phyloP scores from a whole-genome alignment of 2,797 vertebrate genomes.

The Sphenopsis melanotis region DNA sequence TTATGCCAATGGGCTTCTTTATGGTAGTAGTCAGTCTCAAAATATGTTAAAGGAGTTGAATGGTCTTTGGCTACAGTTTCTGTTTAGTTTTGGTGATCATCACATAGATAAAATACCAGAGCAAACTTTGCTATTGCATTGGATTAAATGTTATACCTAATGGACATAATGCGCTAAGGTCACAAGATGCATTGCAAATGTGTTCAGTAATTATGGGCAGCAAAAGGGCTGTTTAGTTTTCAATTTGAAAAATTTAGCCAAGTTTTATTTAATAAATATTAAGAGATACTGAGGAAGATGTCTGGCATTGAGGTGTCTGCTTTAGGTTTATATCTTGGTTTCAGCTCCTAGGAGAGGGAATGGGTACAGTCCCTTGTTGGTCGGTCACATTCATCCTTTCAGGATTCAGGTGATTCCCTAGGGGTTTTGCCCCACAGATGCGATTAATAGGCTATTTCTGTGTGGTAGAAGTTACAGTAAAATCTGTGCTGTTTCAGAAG shows the following conservation, averaged over 20 bases:
- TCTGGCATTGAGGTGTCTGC: neutral
- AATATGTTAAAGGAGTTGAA: neutral
- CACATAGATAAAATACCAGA: neutral
- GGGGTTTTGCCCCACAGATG: neutral
- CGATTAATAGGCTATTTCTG: neutral
- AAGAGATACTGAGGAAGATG: neutral
- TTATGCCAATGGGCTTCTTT: neutral
- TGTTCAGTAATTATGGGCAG: neutral
- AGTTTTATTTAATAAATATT: neutral
- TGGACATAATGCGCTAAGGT: neutral
- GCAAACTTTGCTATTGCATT: neutral
- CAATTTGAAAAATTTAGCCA: neutral
- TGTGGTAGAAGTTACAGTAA: neutral
- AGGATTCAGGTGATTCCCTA: neutral
- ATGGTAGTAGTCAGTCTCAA: neutral
- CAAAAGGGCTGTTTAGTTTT: neutral
- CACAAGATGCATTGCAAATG: fast-evolving
- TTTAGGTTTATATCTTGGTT: neutral
- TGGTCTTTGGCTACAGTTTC: neutral
- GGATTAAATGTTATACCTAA: neutral
- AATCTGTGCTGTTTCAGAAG: neutral
- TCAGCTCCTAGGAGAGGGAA: neutral
- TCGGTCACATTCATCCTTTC: neutral
- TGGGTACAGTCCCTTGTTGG: neutral
- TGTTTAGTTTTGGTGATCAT: neutral